A percentile compares a stretch with the other conserved stretches of the same genome.
These are phyloP conservation scores for Odontocerum albicorne DNA, from an alignment of 2,888 invertebrate species.

Conservation along the genomic window DNA sequence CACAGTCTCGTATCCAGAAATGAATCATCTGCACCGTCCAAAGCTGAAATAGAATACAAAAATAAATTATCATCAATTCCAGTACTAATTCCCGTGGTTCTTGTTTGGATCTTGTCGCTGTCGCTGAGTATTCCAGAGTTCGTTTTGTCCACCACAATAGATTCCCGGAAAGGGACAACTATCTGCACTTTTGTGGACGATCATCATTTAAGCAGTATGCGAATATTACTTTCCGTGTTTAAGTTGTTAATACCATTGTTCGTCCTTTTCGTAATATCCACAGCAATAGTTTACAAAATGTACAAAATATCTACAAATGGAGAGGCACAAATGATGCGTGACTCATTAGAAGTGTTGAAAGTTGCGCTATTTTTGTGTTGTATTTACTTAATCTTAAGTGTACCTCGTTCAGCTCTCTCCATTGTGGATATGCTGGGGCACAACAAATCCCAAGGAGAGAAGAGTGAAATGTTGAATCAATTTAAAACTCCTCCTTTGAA, in stretches of 20 bases:
- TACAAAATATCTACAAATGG: slow-evolving; percentile 32
- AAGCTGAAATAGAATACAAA: slow-evolving; percentile 42
- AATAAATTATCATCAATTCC: slow-evolving; percentile 43
- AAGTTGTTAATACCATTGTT: slow-evolving; percentile 49
- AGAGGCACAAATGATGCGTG: slow-evolving; percentile 1
- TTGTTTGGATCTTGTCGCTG: slow-evolving; percentile 60
- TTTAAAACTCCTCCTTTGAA: slow-evolving; percentile 30
- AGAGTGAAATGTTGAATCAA: slow-evolving; percentile 21
- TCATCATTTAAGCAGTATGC: slow-evolving; percentile 51
- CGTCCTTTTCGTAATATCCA: slow-evolving; percentile 44
- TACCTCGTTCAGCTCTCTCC: slow-evolving; percentile 46
- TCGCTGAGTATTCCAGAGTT: slow-evolving; percentile 64
- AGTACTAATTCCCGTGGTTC: slow-evolving; percentile 55
- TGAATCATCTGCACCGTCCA: slow-evolving; percentile 43
- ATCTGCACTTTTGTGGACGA: slow-evolving; percentile 58
- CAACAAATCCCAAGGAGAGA: slow-evolving; percentile 22
- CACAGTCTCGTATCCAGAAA: slow-evolving; percentile 55
- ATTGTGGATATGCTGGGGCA: slow-evolving; percentile 46
- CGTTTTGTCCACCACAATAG: slow-evolving; percentile 54
- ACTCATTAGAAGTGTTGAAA: slow-evolving; percentile 45
- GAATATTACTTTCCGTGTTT: slow-evolving; percentile 49
- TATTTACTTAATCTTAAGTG: slow-evolving; percentile 45
- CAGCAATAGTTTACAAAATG: slow-evolving; percentile 42
- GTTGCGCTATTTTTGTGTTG: slow-evolving; percentile 49
- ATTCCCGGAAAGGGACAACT: slow-evolving; percentile 45